Evolutionary conservation across 2,113 vertebrate species (phyloP), one percentile per base, ranked within the genome.

Genomic region (Salvelinus namaycush): DNA sequence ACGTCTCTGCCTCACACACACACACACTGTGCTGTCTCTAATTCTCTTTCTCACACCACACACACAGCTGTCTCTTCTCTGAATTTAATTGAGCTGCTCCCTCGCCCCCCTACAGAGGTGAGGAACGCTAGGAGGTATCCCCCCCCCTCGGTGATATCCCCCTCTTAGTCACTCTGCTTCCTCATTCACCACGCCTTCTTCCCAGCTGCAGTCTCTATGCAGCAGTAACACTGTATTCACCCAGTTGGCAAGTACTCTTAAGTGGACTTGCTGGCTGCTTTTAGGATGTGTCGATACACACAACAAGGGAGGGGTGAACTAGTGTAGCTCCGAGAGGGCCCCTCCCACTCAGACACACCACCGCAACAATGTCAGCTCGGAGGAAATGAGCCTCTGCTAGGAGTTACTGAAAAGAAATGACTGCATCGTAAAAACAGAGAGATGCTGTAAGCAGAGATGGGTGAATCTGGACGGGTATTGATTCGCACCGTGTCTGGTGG

Each of bases 341-440:
- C 5, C 26, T 67, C 20, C 24, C 70, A 12, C 24, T 62, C 60
- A 79, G 82, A 83, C 75, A 68, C 76, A 68, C 68, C 71, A 9
- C 68, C 57, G 3, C 54, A 86, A 77, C 79, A 84, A 87, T 73
- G 74, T 22, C 0, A 27, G 4, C 65, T 18, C 16, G 3, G 29
- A 18, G 51, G 65, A 29, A 6, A 14, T 67, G 66, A 69, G 34
- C 29, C 72, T 80, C 24, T 0, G 68, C 80, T 75, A 74, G 68
- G 79, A 67, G 65, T 67, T 67, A 26, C 26, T 22, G 13, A 67
- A 54, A 54, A 54, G 0, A 54, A 54, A 54, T 14, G 51, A 14
- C 51, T 54, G 51, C 51, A 16, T 54, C 11, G 49, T 2, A 39
- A 39, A 39, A 39, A 9, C 39, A 39, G 0, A 39, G 34, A 39